A percentile compares a stretch with the other conserved stretches of the same genome.
Conservation (phyloP, 1,140 invertebrate species). For the Aphelinus atriplicis region DNA sequence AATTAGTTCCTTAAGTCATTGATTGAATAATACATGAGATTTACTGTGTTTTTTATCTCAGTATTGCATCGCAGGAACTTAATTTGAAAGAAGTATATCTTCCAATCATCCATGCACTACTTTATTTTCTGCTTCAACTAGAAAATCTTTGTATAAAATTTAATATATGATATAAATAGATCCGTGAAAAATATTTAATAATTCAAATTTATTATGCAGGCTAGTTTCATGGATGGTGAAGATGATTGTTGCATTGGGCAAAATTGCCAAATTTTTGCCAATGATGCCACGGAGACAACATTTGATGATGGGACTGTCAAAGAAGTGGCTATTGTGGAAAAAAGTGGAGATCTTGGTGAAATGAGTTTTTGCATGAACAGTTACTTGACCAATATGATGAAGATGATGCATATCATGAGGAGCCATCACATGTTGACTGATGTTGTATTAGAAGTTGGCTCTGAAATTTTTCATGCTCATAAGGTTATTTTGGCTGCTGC, state of each 20-base stretch:
- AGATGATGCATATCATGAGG: constrained; percentile 90
- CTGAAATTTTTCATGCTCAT: constrained; percentile 88
- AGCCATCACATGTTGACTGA: constrained; percentile 91
- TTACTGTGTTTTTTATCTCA: no score
- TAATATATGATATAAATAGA: no score
- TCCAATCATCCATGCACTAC: no score
- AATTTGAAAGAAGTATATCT: no score
- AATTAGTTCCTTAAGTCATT: no score
- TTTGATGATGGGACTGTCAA: constrained; percentile 53
- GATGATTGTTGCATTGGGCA: constrained; percentile 52
- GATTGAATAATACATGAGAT: no score
- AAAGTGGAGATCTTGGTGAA: constrained; percentile 73
- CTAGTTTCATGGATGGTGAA: constrained; percentile 62
- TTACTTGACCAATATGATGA: constrained; percentile 86
- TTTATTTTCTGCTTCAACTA: neutral
- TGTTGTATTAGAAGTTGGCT: constrained; percentile 85
- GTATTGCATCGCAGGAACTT: no score
- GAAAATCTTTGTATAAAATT: no score
- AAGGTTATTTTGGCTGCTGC: constrained; percentile 91
- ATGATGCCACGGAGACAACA: constrained; percentile 40
- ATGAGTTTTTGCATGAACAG: constrained; percentile 89
- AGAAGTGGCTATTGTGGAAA: constrained; percentile 49
- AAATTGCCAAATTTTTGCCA: constrained; percentile 46
- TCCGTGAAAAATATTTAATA: no score
- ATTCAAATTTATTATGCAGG: neutral